Evolutionary conservation across 1,140 invertebrate species (phyloP), one percentile per base, ranked within the genome.

Genomic region (Drosophila mauritiana): DNA sequence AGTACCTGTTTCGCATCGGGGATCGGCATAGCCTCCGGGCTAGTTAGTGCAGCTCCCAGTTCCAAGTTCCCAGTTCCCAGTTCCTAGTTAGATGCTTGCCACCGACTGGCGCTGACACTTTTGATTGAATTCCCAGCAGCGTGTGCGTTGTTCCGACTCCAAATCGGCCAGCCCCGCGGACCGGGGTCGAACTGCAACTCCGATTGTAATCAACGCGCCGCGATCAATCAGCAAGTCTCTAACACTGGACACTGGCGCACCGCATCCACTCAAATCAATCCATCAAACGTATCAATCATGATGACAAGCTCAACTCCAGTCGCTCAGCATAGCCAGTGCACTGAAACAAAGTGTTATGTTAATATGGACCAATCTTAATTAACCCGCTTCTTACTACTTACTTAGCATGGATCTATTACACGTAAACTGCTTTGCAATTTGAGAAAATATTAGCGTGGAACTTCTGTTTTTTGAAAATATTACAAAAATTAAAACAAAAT

Each of bases 261-360:
- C 48, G 65, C 58, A 79, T 52, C 67, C 58, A 78, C 59, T 80
- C 80, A 75, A 91, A 91, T 91, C 90, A 91, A 91, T 91, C 84
- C 80, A 89, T 89, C 90, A 91, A 91, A 90, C 89, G 90, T 85
- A 91, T 91, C 90, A 91, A 91, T 91, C 90, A 91, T 76, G 89
- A 91, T 91, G 90, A 91, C 90, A 91, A 86, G 58, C 72, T 42
- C 55, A 55, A 73, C 69, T 59, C 54, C 59, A 61, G 45, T 53
- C 27, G 36, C 39, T 43, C 53, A 15, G 56, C 40, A 43, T 43
- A 42, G 40, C n/a, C 25, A 34, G 45, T 17, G 37, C 49, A 75
- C 56, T 70, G 37, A 17, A 36, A 20, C 58, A 34, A 31, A 37
- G 22, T 2, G 3, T 12, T 20, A 45, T 13, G 4, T 2, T 10